Conservation (phyloP, 2,113 vertebrate species). For the Nothobranchius furzeri region DNA sequence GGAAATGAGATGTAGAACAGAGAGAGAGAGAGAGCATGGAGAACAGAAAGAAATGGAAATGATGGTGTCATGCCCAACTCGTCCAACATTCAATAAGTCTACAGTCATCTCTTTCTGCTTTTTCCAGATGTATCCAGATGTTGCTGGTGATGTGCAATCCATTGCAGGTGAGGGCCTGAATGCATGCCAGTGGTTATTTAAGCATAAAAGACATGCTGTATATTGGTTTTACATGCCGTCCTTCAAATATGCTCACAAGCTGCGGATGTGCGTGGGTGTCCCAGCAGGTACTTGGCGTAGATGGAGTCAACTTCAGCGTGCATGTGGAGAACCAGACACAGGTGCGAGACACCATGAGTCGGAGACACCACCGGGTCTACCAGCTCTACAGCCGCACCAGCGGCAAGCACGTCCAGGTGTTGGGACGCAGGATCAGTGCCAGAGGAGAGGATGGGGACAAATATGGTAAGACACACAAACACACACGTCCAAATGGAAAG, state of each 20-base stretch:
- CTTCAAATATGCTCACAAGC: conserved; percentile 10
- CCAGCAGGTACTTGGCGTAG: conserved; percentile 80
- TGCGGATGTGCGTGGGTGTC: conserved; percentile 31
- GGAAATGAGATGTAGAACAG: conserved; percentile 61
- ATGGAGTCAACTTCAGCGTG: conserved; percentile 83
- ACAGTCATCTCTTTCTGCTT: conserved; percentile 61
- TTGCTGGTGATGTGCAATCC: conserved; percentile 85
- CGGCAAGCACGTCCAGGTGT: conserved; percentile 82
- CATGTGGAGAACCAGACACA: conserved; percentile 85
- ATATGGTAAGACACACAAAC: conserved; percentile 81
- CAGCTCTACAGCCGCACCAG: conserved; percentile 85
- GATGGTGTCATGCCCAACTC: conserved; percentile 54
- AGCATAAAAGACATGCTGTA: conserved; percentile 15
- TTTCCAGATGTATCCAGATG: conserved; percentile 82
- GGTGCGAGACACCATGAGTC: conserved; percentile 83
- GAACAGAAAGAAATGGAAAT: conserved; percentile 65
- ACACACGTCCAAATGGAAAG: conserved; percentile 1
- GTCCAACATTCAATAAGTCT: conserved; percentile 57
- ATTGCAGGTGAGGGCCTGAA: conserved; percentile 75
- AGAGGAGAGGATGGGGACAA: conserved; percentile 83
- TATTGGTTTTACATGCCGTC: conserved; percentile 4
- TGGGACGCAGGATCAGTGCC: conserved; percentile 80
- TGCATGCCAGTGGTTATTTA: conserved; percentile 18
- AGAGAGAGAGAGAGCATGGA: conserved; percentile 41
- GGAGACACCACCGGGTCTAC: conserved; percentile 81